phyloP scores from a whole-genome alignment of 2,888 invertebrate species.

The Drosophila vallismaia region DNA sequence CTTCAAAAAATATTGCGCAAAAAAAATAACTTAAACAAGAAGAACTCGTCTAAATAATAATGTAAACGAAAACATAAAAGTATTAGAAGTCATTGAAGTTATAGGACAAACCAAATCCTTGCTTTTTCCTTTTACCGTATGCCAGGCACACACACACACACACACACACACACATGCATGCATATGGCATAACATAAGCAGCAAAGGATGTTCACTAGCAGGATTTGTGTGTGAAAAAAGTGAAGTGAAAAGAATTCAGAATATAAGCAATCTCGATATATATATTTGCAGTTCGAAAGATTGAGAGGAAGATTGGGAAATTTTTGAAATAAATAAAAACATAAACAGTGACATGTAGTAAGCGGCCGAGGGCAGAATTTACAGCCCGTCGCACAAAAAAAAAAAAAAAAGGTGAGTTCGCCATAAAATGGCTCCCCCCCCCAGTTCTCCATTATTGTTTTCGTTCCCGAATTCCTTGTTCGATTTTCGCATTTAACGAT shows the following conservation, averaged over 20 bases:
- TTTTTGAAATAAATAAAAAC: slow-evolving; percentile 21
- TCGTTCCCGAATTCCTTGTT: slow-evolving; percentile 46
- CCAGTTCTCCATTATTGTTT: slow-evolving; percentile 13
- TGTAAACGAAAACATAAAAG: neutral
- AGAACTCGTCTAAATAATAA: neutral
- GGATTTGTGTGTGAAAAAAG: slow-evolving; percentile 22
- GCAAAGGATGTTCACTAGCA: slow-evolving; percentile 30
- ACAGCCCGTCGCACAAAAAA: slow-evolving; percentile 44
- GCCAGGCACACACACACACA: slow-evolving; percentile 16
- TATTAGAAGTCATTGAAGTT: slow-evolving; percentile 15
- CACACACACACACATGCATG: slow-evolving; percentile 23
- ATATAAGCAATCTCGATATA: slow-evolving; percentile 11
- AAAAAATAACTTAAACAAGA: slow-evolving; percentile 30
- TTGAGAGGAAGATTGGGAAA: neutral
- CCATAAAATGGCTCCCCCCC: neutral
- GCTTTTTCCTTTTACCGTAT: slow-evolving; percentile 8
- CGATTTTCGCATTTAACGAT: slow-evolving; percentile 71
- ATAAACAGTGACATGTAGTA: slow-evolving; percentile 58
- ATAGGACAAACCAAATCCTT: neutral
- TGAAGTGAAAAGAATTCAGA: slow-evolving; percentile 21
- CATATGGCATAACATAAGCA: slow-evolving; percentile 43
- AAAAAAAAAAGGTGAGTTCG: slow-evolving; percentile 51
- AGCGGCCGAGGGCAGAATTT: slow-evolving; percentile 24
- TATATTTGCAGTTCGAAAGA: slow-evolving; percentile 35
- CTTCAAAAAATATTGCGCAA: slow-evolving; percentile 65